A percentile compares a stretch with the other conserved stretches of the same genome.
These are phyloP conservation scores for Aurelia sp. DNA, from an alignment of 30 jellyfish, hydroid and myxozoan genomes.

Conservation along the genomic window DNA sequence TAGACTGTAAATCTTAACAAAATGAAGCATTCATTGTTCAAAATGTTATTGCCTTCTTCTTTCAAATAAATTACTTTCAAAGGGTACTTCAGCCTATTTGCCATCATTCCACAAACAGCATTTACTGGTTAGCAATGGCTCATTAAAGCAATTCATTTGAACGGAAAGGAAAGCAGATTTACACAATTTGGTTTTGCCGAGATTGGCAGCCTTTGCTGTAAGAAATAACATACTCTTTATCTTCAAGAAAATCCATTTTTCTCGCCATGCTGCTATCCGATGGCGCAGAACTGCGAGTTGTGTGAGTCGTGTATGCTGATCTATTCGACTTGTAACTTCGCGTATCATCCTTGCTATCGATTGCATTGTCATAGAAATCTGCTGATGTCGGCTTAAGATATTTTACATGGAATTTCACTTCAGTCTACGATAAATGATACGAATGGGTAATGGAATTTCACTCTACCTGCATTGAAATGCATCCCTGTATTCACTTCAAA, in stretches of 20 bases:
- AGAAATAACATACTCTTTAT: conserved; percentile 67
- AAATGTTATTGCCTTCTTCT: too few species aligned
- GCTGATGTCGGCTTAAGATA: conserved; percentile 33
- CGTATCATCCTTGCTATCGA: conserved; percentile 17
- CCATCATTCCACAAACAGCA: too few species aligned
- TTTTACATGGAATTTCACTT: conserved; percentile 20
- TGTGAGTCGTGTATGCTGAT: conserved; percentile 18
- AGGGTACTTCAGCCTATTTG: too few species aligned
- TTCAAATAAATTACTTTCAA: too few species aligned
- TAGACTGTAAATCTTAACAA: too few species aligned
- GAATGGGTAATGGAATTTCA: too few species aligned
- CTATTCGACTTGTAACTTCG: conserved; percentile 31
- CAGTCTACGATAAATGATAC: conserved; percentile 19
- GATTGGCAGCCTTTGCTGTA: too few species aligned
- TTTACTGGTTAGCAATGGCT: too few species aligned
- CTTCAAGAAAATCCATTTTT: conserved; percentile 63
- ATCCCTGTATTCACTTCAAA: too few species aligned
- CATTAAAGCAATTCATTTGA: background rate
- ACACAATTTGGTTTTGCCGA: too few species aligned
- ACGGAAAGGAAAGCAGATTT: background rate
- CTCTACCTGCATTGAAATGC: too few species aligned
- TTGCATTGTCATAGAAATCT: conserved; percentile 24
- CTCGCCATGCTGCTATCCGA: conserved; percentile 5
- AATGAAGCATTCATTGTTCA: too few species aligned
- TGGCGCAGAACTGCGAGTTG: conserved; percentile 5